Conservation (phyloP, 64 coral and sea anemone species). For the Anthopleura sola region DNA sequence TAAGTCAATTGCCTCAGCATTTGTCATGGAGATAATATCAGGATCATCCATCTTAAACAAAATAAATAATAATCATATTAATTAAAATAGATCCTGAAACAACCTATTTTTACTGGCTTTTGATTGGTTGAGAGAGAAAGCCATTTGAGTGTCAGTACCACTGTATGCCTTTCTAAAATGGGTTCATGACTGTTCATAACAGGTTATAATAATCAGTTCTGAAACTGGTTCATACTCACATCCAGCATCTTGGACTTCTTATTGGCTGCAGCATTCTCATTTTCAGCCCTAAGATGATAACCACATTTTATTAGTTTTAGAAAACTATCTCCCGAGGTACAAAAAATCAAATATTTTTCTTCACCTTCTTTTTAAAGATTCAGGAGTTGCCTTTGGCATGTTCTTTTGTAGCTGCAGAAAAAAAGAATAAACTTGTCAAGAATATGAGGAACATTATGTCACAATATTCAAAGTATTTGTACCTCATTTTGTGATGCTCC, state of each 20-base stretch:
- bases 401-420: slow-evolving; percentile 74
- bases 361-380: slow-evolving; percentile 73
- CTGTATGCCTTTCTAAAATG: background rate
- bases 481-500: slow-evolving; percentile 95
- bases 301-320: too few relatives aligned
- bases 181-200: background rate
- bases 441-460: background rate
- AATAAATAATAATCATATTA: background rate
- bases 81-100: background rate
- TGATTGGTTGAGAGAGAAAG: too few relatives aligned
- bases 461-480: background rate
- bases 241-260: slow-evolving; percentile 28
- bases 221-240: background rate
- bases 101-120: too few relatives aligned
- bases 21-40: slow-evolving; percentile 60
- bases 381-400: slow-evolving; percentile 77
- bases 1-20: slow-evolving; percentile 85
- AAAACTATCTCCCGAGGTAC: background rate
- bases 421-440: background rate
- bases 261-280: slow-evolving; percentile 26
- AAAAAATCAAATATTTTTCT: background rate
- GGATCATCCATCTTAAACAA: slow-evolving; percentile 12
- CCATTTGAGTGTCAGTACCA: too few relatives aligned
- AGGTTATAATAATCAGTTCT: background rate
- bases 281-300: slow-evolving; percentile 16